Evolutionary conservation across 2,888 invertebrate species (phyloP).

Genomic region (Drosophila pseudotalamancana): DNA sequence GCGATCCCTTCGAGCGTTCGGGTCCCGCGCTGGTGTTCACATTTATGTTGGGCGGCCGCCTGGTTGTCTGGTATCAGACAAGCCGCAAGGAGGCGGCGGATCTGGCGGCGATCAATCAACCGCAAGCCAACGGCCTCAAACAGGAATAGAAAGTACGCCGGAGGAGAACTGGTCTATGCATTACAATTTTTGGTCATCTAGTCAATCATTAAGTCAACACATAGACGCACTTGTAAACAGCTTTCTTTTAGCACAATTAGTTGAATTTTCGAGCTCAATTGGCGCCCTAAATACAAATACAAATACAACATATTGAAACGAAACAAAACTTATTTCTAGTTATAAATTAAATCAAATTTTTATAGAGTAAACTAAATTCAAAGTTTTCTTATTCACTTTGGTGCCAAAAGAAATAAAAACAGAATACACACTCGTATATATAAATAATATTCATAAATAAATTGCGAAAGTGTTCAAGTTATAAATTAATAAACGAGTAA

Average conservation of each 20-base stretch:
- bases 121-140: conserved; percentile 87
- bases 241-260: conserved; percentile 72
- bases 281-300: conserved; percentile 33
- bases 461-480: conserved; percentile 63
- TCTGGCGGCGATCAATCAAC: conserved; percentile 84
- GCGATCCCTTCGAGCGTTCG: conserved; percentile 95
- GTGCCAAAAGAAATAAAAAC: conserved; percentile 55
- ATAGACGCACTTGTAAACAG: conserved; percentile 64
- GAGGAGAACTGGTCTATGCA: not conserved
- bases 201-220: conserved; percentile 39
- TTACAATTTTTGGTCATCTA: conserved; percentile 10
- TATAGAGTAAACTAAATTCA: conserved; percentile 54
- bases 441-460: conserved; percentile 41
- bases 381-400: conserved; percentile 66
- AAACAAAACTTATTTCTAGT: conserved; percentile 37
- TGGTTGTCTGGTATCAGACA: conserved; percentile 92
- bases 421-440: conserved; percentile 46
- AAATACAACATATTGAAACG: conserved; percentile 18
- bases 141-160: conserved; percentile 85
- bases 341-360: conserved; percentile 48
- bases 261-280: conserved; percentile 29
- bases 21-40: conserved; percentile 96
- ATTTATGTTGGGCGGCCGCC: conserved; percentile 94
- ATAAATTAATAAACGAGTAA: conserved; percentile 50
- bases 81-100: conserved; percentile 86